Conservation (phyloP, 1,140 invertebrate species). For the Euwallacea fornicatus region DNA sequence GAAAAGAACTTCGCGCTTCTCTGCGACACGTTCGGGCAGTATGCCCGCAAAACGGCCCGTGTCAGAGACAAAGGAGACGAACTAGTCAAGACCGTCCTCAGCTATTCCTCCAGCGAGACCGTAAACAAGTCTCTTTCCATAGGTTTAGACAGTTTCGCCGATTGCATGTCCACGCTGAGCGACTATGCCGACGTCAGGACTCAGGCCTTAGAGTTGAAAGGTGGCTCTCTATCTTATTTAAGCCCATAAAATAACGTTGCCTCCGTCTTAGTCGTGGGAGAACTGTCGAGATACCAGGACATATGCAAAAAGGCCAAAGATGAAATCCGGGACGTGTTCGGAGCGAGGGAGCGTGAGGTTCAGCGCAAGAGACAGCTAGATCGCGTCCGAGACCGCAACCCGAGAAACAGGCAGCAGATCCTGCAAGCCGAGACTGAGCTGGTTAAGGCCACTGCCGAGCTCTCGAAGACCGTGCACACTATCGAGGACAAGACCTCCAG, state of each 20-base stretch:
- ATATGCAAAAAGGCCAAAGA: conserved; percentile 73
- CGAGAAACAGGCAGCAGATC: conserved; percentile 68
- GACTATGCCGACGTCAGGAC: conserved; percentile 73
- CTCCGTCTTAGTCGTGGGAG: conserved; percentile 60
- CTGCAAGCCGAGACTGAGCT: conserved; percentile 73
- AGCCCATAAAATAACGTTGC: neutral
- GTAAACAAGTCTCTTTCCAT: conserved; percentile 68
- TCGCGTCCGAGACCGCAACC: conserved; percentile 65
- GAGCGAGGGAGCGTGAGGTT: conserved; percentile 68
- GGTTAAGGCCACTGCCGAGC: conserved; percentile 70
- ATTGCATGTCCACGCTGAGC: conserved; percentile 65
- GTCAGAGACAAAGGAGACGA: conserved; percentile 71
- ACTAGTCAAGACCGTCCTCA: conserved; percentile 62
- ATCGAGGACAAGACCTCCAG: conserved; percentile 72
- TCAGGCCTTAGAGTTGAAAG: conserved; percentile 63
- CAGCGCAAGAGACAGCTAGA: conserved; percentile 65
- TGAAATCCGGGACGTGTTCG: conserved; percentile 71
- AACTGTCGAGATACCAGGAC: conserved; percentile 69
- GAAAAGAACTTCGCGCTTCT: conserved; percentile 72
- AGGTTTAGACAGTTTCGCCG: conserved; percentile 65
- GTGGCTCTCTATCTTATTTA: neutral
- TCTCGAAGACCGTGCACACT: conserved; percentile 70
- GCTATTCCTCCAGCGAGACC: conserved; percentile 56
- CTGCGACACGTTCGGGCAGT: conserved; percentile 66
- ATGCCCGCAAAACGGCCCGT: conserved; percentile 69